Conservation (phyloP, 2,113 vertebrate species). For the Hypocryptadius cinnamomeus region DNA sequence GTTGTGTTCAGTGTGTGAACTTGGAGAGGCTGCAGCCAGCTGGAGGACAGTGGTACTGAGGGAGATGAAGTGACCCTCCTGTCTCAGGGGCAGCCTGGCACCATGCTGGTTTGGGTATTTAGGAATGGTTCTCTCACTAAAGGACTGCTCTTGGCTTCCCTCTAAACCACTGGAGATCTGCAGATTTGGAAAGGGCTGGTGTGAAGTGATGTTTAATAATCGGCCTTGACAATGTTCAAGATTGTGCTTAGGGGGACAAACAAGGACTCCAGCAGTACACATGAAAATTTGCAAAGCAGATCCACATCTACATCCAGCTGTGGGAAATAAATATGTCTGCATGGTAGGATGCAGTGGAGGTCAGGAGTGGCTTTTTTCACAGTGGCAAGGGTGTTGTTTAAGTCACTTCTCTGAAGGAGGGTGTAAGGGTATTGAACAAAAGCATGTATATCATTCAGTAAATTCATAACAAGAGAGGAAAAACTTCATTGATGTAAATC, state of each 20-base stretch:
- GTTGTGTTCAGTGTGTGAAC: neutral
- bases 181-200: neutral
- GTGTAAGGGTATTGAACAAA: neutral
- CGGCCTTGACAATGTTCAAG: conserved; percentile 26
- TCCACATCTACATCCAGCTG: neutral
- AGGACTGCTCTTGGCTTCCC: conserved; percentile 1
- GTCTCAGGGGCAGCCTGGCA: neutral
- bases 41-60: neutral
- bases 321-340: neutral
- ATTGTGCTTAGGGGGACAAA: conserved; percentile 23
- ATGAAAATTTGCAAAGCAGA: neutral
- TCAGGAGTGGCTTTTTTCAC: neutral
- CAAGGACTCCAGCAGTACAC: neutral
- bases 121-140: neutral
- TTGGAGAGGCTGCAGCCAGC: neutral
- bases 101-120: neutral
- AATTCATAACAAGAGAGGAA: neutral
- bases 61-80: neutral
- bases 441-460: neutral
- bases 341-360: neutral
- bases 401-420: neutral
- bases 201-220: conserved; percentile 48
- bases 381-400: neutral
- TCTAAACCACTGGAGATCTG: neutral
- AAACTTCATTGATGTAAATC: conserved; percentile 19